Evolutionary conservation across 2,888 invertebrate genomes (phyloP).

Genomic region (Acronicta alni): DNA sequence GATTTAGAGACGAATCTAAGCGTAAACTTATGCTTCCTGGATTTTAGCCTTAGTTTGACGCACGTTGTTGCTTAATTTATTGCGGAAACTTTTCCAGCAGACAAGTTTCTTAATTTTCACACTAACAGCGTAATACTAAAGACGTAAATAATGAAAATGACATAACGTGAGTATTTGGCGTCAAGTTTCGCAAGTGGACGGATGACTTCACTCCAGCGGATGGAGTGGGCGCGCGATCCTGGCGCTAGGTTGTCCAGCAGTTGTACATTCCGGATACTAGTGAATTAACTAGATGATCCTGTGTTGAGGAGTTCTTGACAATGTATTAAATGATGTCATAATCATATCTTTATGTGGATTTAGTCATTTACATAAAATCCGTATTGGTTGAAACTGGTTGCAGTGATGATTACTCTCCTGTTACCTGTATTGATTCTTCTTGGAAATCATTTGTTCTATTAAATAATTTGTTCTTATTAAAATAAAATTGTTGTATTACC

Average conservation of each 20-base stretch:
- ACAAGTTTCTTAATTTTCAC: not conserved
- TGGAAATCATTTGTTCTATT: too few species aligned
- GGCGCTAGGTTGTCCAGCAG: slow-evolving; percentile 49
- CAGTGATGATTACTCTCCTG: not conserved
- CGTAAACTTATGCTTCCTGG: too few species aligned
- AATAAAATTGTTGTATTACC: too few species aligned
- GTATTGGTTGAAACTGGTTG: too few species aligned
- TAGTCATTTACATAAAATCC: not conserved
- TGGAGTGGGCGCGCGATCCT: slow-evolving; percentile 58
- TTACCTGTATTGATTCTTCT: not conserved
- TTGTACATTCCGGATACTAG: slow-evolving; percentile 44
- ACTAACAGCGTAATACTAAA: not conserved
- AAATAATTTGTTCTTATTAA: too few species aligned
- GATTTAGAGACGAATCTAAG: too few species aligned
- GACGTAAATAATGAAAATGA: slow-evolving; percentile 23
- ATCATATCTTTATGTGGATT: not conserved
- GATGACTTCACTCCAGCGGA: slow-evolving; percentile 63
- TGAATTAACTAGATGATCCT: slow-evolving; percentile 28
- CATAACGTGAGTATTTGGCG: slow-evolving; percentile 32
- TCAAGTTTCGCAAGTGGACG: slow-evolving; percentile 55
- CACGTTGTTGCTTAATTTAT: too few species aligned
- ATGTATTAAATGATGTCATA: slow-evolving; percentile 1
- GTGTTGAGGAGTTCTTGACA: not conserved
- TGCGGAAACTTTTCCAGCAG: not conserved
- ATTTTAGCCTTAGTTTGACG: too few species aligned